phyloP scores from a whole-genome alignment of 2,888 invertebrate species.

The Nymphalis polychloros region DNA sequence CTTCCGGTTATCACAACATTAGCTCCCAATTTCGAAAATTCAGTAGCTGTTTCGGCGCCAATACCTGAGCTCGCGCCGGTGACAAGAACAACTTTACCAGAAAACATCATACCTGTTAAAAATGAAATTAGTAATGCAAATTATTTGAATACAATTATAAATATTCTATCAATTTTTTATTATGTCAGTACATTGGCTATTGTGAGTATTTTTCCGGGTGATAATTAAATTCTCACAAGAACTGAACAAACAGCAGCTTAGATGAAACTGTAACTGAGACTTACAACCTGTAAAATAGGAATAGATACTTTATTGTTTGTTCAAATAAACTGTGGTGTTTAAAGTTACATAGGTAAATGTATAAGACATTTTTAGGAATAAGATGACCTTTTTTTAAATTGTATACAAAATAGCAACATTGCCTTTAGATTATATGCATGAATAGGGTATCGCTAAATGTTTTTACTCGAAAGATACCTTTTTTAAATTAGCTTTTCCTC shows the following conservation, averaged over 20 bases:
- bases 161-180: background rate
- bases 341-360: no score
- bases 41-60: constrained; percentile 85
- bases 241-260: background rate
- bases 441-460: no score
- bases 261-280: no score
- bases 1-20: constrained; percentile 85
- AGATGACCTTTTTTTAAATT: no score
- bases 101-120: constrained; percentile 63
- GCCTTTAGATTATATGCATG: no score
- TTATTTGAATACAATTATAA: background rate
- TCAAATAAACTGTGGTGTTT: no score
- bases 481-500: no score
- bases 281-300: no score
- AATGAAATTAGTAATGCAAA: background rate
- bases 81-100: constrained; percentile 82
- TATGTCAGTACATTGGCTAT: background rate
- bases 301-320: no score
- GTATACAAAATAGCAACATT: no score
- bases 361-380: no score
- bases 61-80: constrained; percentile 90
- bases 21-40: constrained; percentile 85
- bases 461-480: no score
- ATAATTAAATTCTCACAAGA: background rate
- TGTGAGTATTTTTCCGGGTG: background rate